A percentile compares a stretch with the other conserved stretches of the same genome.
Conservation (phyloP, 2,113 vertebrate genomes). For the Nematolebias whitei region DNA sequence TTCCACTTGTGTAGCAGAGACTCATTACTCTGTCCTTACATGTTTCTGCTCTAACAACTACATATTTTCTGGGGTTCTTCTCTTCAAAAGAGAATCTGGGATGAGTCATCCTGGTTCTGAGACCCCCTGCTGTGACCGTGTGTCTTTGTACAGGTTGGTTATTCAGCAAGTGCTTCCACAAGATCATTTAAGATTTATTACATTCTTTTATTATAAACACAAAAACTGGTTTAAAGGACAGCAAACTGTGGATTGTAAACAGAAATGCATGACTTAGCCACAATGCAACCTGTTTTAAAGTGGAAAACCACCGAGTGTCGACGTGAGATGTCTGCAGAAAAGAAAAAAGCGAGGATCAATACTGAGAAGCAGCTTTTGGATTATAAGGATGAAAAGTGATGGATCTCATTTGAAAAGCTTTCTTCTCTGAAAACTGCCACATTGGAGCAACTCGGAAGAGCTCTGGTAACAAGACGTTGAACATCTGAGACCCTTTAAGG, state of each 20-base stretch:
- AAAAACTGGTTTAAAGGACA: slow-evolving; percentile 24
- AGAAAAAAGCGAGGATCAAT: slow-evolving; percentile 40
- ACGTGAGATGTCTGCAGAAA: slow-evolving; percentile 8
- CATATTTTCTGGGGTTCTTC: background rate
- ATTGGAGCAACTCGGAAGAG: slow-evolving; percentile 45
- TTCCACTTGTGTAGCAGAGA: background rate
- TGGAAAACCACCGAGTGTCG: slow-evolving; percentile 18
- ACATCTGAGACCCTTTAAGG: slow-evolving; percentile 54
- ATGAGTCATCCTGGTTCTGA: slow-evolving; percentile 12
- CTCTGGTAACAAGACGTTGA: slow-evolving; percentile 62
- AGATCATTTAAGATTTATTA: slow-evolving; percentile 26
- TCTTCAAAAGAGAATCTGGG: slow-evolving; percentile 11
- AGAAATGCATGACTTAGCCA: background rate
- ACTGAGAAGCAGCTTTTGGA: slow-evolving; percentile 14
- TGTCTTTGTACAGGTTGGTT: slow-evolving; percentile 31
- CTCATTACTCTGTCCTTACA: background rate
- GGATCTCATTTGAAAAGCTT: slow-evolving; percentile 47
- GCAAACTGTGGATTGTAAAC: slow-evolving; percentile 42
- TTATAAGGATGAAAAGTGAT: slow-evolving; percentile 21
- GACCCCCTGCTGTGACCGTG: background rate
- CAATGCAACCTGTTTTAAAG: slow-evolving; percentile 15
- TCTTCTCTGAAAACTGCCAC: slow-evolving; percentile 13
- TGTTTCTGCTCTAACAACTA: too few species aligned
- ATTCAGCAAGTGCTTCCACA: slow-evolving; percentile 14
- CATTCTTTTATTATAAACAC: slow-evolving; percentile 45